A percentile compares a stretch with the other conserved stretches of the same genome.
These are phyloP conservation scores for Crossocerus cetratus DNA, from an alignment of 2,888 invertebrate species.

Conservation along the genomic window DNA sequence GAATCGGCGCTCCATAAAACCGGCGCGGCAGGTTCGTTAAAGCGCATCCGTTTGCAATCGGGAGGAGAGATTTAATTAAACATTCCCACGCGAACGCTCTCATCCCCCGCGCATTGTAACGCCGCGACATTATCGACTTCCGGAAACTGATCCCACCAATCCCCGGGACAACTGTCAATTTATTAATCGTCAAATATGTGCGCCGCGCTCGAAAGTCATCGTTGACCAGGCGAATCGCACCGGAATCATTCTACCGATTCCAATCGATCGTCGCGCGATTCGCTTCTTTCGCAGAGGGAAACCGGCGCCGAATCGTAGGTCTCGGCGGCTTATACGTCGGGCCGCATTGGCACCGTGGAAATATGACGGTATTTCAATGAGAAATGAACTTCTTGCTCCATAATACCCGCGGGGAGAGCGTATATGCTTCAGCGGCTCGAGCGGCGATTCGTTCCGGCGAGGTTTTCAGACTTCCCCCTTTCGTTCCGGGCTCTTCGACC, in stretches of 20 bases:
- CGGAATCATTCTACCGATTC: conserved; percentile 36
- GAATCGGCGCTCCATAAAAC: conserved; percentile 22
- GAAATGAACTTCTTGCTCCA: conserved; percentile 49
- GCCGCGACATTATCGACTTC: conserved; percentile 19
- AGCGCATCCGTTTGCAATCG: conserved; percentile 33
- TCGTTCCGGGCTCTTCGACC: not conserved
- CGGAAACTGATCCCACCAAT: not conserved
- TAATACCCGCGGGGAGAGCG: conserved; percentile 13
- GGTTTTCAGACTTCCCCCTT: conserved; percentile 26
- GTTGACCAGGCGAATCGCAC: conserved; percentile 10
- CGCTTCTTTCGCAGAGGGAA: conserved; percentile 35
- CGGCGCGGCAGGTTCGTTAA: conserved; percentile 48
- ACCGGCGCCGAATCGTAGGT: conserved; percentile 34
- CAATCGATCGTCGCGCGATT: conserved; percentile 20
- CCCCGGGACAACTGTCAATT: not conserved
- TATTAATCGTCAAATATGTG: not conserved
- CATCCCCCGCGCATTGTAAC: conserved; percentile 34
- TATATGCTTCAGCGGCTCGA: conserved; percentile 18
- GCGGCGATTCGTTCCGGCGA: conserved; percentile 28
- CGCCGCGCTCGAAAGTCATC: conserved; percentile 10
- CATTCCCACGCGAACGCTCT: conserved; percentile 32
- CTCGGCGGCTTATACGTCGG: conserved; percentile 40
- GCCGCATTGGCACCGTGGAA: conserved; percentile 38
- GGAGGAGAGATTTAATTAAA: conserved; percentile 51
- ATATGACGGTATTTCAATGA: conserved; percentile 58